Conservation (phyloP, 2,888 invertebrate genomes). For the Nephrotoma appendiculata region DNA sequence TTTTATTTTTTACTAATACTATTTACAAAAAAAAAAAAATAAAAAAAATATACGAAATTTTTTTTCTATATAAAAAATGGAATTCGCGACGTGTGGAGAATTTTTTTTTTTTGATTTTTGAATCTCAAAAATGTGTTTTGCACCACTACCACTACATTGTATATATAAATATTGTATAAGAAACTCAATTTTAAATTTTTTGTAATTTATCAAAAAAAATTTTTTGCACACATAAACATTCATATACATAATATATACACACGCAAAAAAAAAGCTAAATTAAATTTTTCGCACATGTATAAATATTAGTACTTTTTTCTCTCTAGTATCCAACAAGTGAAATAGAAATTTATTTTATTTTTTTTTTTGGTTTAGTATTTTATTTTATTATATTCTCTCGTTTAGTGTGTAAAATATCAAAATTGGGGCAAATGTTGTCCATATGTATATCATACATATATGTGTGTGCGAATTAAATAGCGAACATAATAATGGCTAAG, state of each 20-base stretch:
- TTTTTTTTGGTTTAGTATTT: not conserved
- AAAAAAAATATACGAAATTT: not conserved
- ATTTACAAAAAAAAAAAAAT: not conserved
- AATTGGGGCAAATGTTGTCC: not conserved
- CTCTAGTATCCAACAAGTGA: not conserved
- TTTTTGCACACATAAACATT: not conserved
- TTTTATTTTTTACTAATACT: not conserved
- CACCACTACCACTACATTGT: not conserved
- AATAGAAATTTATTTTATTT: not conserved
- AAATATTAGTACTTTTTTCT: not conserved
- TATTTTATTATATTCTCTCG: not conserved
- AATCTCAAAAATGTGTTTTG: not conserved
- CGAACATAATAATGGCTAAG: not conserved
- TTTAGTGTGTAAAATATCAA: not conserved
- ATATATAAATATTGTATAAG: not conserved
- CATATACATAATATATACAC: not conserved
- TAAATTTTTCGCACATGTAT: not conserved
- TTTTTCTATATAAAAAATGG: not conserved
- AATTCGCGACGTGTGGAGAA: conserved; percentile 2
- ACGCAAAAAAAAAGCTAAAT: not conserved
- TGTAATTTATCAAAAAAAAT: not conserved
- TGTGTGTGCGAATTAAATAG: not conserved
- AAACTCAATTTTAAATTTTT: not conserved
- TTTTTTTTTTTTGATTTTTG: not conserved
- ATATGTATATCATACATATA: not conserved